Percentiles rank a stretch among this genome's conserved stretches.
These are phyloP conservation scores for Plagodis dolabraria DNA, from an alignment of 2,888 invertebrate genomes.

Conservation along the genomic window DNA sequence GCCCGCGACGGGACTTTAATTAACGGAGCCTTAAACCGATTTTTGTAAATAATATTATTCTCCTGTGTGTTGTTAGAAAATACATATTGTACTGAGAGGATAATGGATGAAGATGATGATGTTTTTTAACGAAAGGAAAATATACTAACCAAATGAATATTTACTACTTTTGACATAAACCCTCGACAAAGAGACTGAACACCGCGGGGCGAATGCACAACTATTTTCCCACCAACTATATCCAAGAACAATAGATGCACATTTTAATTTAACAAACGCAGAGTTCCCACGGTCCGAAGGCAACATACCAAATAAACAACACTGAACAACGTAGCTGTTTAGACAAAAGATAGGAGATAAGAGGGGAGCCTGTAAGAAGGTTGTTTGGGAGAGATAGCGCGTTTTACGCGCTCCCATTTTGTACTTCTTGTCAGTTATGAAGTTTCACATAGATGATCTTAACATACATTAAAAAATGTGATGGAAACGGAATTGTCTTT, in stretches of 20 bases:
- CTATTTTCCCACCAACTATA: slow-evolving; percentile 30
- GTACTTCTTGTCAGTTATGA: slow-evolving; percentile 5
- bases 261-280: slow-evolving; percentile 52
- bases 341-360: slow-evolving; percentile 64
- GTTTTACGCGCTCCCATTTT: slow-evolving; percentile 49
- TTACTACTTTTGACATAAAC: slow-evolving; percentile 15
- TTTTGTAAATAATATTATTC: too few species aligned
- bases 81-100: too few species aligned
- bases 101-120: too few species aligned
- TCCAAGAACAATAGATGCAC: slow-evolving; percentile 34
- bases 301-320: slow-evolving; percentile 46
- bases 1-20: too few species aligned
- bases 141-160: too few species aligned
- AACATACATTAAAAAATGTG: not conserved
- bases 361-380: slow-evolving; percentile 55
- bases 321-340: slow-evolving; percentile 49
- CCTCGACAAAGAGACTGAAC: slow-evolving; percentile 22
- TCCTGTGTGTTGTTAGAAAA: too few species aligned
- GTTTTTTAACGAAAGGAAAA: too few species aligned
- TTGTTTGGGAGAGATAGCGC: slow-evolving; percentile 57
- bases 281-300: slow-evolving; percentile 38
- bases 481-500: not conserved
- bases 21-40: too few species aligned
- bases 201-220: slow-evolving; percentile 28
- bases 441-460: not conserved